These are phyloP conservation scores for Silurus meridionalis DNA, from an alignment of 2,113 vertebrate species.

Conservation along the genomic window DNA sequence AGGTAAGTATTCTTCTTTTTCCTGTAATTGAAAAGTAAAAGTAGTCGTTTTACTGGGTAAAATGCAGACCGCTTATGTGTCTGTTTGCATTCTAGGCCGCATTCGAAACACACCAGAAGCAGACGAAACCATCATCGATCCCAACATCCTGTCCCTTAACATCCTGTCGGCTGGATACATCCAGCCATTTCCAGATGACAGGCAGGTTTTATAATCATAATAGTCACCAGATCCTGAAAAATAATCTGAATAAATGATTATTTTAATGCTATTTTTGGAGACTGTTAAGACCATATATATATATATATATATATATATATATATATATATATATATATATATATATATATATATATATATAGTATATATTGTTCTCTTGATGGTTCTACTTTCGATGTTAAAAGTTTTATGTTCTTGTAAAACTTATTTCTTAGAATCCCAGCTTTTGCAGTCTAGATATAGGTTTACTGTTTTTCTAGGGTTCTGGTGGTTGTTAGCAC, in stretches of 20 bases:
- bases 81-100: constrained; percentile 74
- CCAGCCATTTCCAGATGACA: constrained; percentile 86
- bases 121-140: constrained; percentile 90
- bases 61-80: background rate
- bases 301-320: no score
- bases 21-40: background rate
- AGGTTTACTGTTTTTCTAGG: background rate
- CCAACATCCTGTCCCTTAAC: constrained; percentile 94
- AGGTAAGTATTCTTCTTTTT: constrained; percentile 73
- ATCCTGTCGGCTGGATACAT: constrained; percentile 88
- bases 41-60: background rate
- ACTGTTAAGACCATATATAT: background rate
- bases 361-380: background rate
- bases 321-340: no score
- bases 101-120: constrained; percentile 91
- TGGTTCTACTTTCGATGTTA: background rate
- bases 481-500: background rate
- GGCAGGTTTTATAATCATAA: constrained; percentile 72
- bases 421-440: background rate
- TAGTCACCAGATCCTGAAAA: background rate
- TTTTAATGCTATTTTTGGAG: background rate
- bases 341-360: no score
- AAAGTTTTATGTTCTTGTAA: background rate
- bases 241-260: background rate
- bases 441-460: background rate